Conservation (phyloP, 1,140 invertebrate genomes). For the Anagrus nilaparvatae region DNA sequence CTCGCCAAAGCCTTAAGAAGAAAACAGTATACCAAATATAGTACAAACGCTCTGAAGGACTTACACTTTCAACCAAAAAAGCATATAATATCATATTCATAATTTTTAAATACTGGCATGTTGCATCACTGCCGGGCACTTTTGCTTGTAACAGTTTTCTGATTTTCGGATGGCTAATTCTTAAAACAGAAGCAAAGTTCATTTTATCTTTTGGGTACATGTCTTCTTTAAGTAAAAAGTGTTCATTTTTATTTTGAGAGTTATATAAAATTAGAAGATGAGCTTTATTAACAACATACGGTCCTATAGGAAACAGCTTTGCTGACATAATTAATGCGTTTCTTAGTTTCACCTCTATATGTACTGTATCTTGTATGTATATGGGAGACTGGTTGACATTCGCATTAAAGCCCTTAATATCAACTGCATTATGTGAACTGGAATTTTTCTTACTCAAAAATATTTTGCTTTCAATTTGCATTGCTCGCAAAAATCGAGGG, state of each 20-base stretch:
- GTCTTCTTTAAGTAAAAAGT: constrained; percentile 1
- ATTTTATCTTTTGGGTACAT: constrained; percentile 7
- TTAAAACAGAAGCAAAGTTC: no score
- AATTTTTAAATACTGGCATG: no score
- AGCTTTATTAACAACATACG: neutral
- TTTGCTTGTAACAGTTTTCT: no score
- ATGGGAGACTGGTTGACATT: neutral
- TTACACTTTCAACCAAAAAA: no score
- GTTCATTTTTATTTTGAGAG: constrained; percentile 3
- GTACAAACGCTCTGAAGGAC: no score
- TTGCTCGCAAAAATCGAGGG: neutral
- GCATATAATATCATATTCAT: no score
- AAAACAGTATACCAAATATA: no score
- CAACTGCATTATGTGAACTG: neutral
- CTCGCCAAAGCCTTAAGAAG: no score
- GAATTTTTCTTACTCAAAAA: neutral
- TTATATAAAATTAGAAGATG: constrained; percentile 1
- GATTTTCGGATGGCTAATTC: no score
- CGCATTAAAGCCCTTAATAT: neutral
- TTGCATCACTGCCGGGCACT: no score
- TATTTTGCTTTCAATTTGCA: neutral
- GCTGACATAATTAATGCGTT: neutral
- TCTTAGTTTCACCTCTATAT: neutral
- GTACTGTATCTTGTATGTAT: constrained; percentile 2
- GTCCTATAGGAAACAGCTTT: constrained; percentile 1